Evolutionary conservation across 1,140 invertebrate genomes (phyloP), one percentile per base, ranked within the genome.

Genomic region (Pseudomyrmex concolor): DNA sequence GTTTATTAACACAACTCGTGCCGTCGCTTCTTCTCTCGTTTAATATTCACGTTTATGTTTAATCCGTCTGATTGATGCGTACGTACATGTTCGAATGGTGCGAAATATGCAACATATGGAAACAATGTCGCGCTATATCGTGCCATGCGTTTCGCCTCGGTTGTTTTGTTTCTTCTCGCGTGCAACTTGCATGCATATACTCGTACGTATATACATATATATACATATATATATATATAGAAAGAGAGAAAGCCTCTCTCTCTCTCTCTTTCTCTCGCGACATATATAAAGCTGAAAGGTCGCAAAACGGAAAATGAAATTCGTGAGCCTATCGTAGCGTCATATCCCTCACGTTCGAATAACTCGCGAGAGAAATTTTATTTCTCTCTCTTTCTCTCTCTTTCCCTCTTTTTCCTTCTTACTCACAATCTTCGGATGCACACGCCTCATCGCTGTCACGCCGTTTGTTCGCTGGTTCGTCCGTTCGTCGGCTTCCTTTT

Each of bases 401-500:
- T 64, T 2, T 34, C 43, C 9, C 25, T 34, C 19, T 19, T 34
- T 12, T 13, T 9, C 10, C 12, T 34, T 34, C 34, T 71, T 55
- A 43, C 66, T 82, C 59, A 55, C 55, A 80, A 54, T 34, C 66
- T 70, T 78, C 74, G 34, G 48, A 59, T 57, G 19, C 66, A 71
- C 19, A 67, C 64, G 54, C 62, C 62, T 74, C 34, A 83, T 87
- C 82, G 83, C 74, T 51, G 82, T 84, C 85, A 72, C 85, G 60
- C 57, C 64, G 67, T 85, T 66, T 78, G 9, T 45, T 80, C 59
- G 50, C 17, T 34, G 10, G 19, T 66, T 57, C 63, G 43, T 22
- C 43, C 19, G 43, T 9, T 55, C 51, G 54, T 78, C 15, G 43
- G 64, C 54, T 68, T 70, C 62, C 76, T 63, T 54, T 66, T 80